Percentiles rank a stretch among this genome's conserved stretches.
Conservation (phyloP, 2,888 invertebrate species). For the Litoditis marina region DNA sequence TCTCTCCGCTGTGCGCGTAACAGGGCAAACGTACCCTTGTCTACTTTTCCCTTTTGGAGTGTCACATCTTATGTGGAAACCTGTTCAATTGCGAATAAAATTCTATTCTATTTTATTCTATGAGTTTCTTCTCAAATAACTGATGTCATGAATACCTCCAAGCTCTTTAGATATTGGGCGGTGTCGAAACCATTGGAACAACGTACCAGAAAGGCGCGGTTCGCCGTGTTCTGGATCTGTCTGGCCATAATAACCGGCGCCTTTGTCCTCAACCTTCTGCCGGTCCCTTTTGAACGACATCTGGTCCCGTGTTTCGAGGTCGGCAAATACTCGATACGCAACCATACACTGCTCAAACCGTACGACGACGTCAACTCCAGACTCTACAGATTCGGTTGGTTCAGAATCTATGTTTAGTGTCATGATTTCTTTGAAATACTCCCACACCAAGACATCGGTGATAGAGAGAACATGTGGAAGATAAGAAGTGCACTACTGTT, state of each 20-base stretch:
- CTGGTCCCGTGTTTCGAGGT: slow-evolving; percentile 53
- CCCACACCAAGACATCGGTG: too few relatives aligned
- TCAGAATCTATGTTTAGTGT: slow-evolving; percentile 16
- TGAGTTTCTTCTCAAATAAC: too few relatives aligned
- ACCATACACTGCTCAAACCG: slow-evolving; percentile 53
- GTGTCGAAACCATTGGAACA: slow-evolving; percentile 58
- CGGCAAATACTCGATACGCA: slow-evolving; percentile 16
- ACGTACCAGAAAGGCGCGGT: slow-evolving; percentile 54
- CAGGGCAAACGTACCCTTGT: too few relatives aligned
- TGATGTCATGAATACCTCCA: too few relatives aligned
- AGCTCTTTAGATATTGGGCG: slow-evolving; percentile 54
- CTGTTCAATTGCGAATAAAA: too few relatives aligned
- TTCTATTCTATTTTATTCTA: too few relatives aligned
- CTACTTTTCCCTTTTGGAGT: too few relatives aligned
- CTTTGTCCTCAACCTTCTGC: slow-evolving; percentile 51
- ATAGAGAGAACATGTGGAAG: too few relatives aligned
- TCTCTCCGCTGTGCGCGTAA: too few relatives aligned
- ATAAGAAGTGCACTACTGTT: too few relatives aligned
- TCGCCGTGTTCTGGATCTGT: slow-evolving; percentile 53
- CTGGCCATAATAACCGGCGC: slow-evolving; percentile 46
- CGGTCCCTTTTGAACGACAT: slow-evolving; percentile 55
- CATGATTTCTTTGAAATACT: too few relatives aligned
- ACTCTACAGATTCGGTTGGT: slow-evolving; percentile 31
- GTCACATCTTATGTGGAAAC: too few relatives aligned
- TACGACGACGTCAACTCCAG: slow-evolving; percentile 37